Evolutionary conservation across 1,140 invertebrate species (phyloP), one percentile per base, ranked within the genome.

Genomic region (Micrasema longulum): DNA sequence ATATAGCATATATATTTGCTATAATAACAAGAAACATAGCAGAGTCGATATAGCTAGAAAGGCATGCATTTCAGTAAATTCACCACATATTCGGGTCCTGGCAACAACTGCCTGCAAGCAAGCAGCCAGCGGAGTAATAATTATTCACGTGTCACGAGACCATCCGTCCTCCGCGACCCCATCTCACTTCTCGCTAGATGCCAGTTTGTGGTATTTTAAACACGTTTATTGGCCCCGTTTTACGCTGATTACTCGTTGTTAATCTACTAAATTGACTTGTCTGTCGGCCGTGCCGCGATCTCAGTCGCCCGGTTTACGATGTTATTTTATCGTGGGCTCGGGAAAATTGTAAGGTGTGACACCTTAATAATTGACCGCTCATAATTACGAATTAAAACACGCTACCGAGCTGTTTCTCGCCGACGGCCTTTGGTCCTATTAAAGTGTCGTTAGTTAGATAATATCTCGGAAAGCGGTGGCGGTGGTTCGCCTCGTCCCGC

Each of bases 201-300:
- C 69, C 70, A 60, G 70, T 75, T 72, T 68, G 74, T 67, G 70
- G 74, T 70, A 75, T 75, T 72, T 71, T 69, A 72, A 75, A 72
- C 69, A 71, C 69, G 73, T 72, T 75, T 75, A 75, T 75, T 75
- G 69, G 73, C 66, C 74, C 63, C 63, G 70, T 66, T 70, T 75
- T 69, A 69, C 69, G 53, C 66, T 75, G 69, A 75, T 75, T 72
- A 75, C 69, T 70, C 57, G 57, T 69, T 72, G 74, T 75, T 75
- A 75, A 75, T 75, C 74, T 75, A 68, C 69, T 68, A 72, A 75
- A 75, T 75, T 75, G 73, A 75, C 73, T 75, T 66, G 73, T 75
- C 73, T 69, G 73, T 67, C 69, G 35, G 47, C 60, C 60, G 41
- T 36, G 71, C 47, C 63, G 66, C 48, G 45, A 50, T 9, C 48